Percentiles rank a stretch among this genome's conserved stretches.
Conservation (phyloP, 92 coral and sea anemone species). For the Meandrina meandrites region DNA sequence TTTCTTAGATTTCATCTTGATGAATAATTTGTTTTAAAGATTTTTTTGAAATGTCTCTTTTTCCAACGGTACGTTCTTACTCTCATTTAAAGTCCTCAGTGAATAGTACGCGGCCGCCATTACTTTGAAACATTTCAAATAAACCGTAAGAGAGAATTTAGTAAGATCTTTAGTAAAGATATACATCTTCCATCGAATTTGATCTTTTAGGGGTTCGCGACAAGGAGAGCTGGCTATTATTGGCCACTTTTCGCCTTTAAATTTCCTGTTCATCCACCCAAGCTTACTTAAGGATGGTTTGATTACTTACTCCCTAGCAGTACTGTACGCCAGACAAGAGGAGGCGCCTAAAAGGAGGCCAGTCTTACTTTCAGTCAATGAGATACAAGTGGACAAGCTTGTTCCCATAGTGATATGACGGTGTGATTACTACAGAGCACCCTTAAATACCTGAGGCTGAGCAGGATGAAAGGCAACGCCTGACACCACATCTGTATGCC, state of each 20-base stretch:
- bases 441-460: slow-evolving; percentile 70
- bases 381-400: background rate
- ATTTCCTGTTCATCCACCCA: no score
- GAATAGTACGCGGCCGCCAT: no score
- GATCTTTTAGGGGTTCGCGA: background rate
- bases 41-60: no score
- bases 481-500: slow-evolving; percentile 91
- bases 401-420: background rate
- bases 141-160: background rate
- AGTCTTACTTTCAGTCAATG: background rate
- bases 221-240: background rate
- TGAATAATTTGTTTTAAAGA: background rate
- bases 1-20: background rate
- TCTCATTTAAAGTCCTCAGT: no score
- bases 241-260: no score
- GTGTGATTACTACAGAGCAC: background rate
- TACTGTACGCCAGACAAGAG: no score
- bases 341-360: background rate
- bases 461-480: slow-evolving; percentile 94
- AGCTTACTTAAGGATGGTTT: no score
- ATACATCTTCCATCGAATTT: background rate
- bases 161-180: background rate
- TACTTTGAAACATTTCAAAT: no score
- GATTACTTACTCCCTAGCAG: no score
- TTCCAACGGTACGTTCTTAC: background rate